Percentiles rank a stretch among this genome's conserved stretches.
phyloP scores from a whole-genome alignment of 1,140 invertebrate species.

The Cotesia typhae region DNA sequence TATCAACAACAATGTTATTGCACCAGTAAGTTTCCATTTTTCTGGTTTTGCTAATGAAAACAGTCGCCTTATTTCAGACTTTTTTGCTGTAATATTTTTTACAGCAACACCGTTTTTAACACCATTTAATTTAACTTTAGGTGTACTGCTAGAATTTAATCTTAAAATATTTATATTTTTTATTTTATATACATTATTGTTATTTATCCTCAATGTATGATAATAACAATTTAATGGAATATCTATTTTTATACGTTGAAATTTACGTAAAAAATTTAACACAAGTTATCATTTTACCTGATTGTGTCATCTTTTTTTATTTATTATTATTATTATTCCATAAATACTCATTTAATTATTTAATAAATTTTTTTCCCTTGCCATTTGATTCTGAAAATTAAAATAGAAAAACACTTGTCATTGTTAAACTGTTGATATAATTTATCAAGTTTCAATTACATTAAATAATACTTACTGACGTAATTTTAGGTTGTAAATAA shows the following conservation, averaged over 20 bases:
- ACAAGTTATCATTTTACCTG: conserved; percentile 37
- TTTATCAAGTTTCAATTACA: too few relatives aligned
- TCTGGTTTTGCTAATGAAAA: conserved; percentile 74
- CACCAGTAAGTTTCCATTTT: conserved; percentile 79
- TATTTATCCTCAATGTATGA: conserved; percentile 32
- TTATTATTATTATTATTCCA: not conserved
- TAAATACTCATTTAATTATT: conserved; percentile 13
- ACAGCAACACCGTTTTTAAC: not conserved
- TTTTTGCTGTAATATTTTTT: conserved; percentile 53
- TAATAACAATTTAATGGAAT: conserved; percentile 25
- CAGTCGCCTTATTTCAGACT: conserved; percentile 72
- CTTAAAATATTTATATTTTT: conserved; percentile 16
- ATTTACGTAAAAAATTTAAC: conserved; percentile 22
- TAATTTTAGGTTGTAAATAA: too few relatives aligned
- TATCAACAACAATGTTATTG: conserved; percentile 80
- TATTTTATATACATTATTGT: conserved; percentile 5
- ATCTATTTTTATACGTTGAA: conserved; percentile 11
- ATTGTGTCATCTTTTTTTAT: conserved; percentile 39
- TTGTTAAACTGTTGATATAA: too few relatives aligned
- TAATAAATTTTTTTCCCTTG: not conserved
- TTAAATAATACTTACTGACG: too few relatives aligned
- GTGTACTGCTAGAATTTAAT: conserved; percentile 18
- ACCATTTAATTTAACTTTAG: not conserved
- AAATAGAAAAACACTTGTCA: too few relatives aligned
- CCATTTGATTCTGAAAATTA: not conserved